Evolutionary conservation across 1,140 invertebrate species (phyloP).

Genomic region (Drosophila prosaltans): DNA sequence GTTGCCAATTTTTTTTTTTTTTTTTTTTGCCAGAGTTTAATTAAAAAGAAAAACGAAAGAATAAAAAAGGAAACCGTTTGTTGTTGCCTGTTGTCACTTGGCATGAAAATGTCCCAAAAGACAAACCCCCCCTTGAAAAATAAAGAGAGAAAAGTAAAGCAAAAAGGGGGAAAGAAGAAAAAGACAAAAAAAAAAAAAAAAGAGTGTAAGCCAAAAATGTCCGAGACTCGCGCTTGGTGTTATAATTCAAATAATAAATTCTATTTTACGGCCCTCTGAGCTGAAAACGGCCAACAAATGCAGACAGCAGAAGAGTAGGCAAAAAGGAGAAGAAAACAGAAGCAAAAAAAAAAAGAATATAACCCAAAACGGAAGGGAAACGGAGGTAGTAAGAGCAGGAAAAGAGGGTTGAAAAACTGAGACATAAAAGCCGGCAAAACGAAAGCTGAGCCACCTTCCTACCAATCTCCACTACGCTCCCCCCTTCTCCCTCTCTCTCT

Average conservation of each 20-base stretch:
- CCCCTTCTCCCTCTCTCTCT: not conserved
- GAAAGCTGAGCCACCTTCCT: constrained; percentile 3
- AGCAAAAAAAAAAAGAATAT: not conserved
- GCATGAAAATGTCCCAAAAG: constrained; percentile 12
- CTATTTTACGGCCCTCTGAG: constrained; percentile 56
- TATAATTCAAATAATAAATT: constrained; percentile 73
- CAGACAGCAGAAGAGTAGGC: not conserved
- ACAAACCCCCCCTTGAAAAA: not conserved
- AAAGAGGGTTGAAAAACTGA: constrained; percentile 6
- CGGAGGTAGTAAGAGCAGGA: not conserved
- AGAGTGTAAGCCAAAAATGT: constrained; percentile 12
- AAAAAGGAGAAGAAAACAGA: too few species aligned
- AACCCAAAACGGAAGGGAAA: constrained; percentile 1
- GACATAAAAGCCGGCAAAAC: constrained; percentile 7
- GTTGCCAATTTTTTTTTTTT: not conserved
- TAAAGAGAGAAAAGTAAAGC: not conserved
- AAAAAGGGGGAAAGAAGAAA: not conserved
- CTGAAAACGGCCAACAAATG: constrained; percentile 53
- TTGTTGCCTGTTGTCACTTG: constrained; percentile 12
- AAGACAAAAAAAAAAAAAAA: not conserved
- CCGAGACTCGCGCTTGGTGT: constrained; percentile 12
- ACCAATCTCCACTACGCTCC: not conserved
- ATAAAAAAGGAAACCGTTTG: constrained; percentile 8
- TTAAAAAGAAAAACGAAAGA: constrained; percentile 13
- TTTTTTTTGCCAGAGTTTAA: constrained; percentile 3